Base-by-base conservation (phyloP, 2,888 invertebrate genomes). In the Dryadula phaetusa region DNA sequence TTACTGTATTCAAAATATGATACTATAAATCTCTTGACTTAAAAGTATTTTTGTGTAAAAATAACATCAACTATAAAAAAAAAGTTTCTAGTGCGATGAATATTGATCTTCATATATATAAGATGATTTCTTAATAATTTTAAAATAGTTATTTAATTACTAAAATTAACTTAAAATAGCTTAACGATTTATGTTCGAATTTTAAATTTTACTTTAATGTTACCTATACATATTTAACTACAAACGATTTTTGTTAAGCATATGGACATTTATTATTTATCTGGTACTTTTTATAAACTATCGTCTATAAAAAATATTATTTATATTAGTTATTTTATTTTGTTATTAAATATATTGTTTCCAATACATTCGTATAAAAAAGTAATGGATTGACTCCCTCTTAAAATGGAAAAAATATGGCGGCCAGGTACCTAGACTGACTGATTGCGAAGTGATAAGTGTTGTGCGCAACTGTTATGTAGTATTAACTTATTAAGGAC, bases 371-470 rank as follows among this genome's bases (percentile, higher is more conserved):
- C n/a, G 10, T 16, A 0, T 28, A 16, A 32, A 52, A 64, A 67
- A 70, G 67, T 20, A 62, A 28, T 62, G 16, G 46, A 37, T 63
- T 64, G 64, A 70, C 66, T 70, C 40, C 47, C 20, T 54, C 49
- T 54, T 60, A 34, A 52, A 53, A 44, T 47, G 67, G 54, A 58
- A 66, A 62, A 71, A 66, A 75, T 71, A 77, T 77, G 76, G 76
- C 76, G 60, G 74, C 74, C 70, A 65, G 62, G 69, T 73, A 71
- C 70, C 69, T 72, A 72, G 70, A 67, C 70, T 75, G 63, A 60
- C 66, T 71, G 71, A 70, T 72, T 75, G 67, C 69, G 66, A 74
- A 63, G 76, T 75, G 74, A 72, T 72, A 52, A 66, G 69, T 74
- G 72, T 72, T 69, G 63, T 67, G 73, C 66, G 70, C 69, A 66